A percentile compares a stretch with the other conserved stretches of the same genome.
phyloP scores from a whole-genome alignment of 2,113 vertebrate species.

The Catharus minimus region DNA sequence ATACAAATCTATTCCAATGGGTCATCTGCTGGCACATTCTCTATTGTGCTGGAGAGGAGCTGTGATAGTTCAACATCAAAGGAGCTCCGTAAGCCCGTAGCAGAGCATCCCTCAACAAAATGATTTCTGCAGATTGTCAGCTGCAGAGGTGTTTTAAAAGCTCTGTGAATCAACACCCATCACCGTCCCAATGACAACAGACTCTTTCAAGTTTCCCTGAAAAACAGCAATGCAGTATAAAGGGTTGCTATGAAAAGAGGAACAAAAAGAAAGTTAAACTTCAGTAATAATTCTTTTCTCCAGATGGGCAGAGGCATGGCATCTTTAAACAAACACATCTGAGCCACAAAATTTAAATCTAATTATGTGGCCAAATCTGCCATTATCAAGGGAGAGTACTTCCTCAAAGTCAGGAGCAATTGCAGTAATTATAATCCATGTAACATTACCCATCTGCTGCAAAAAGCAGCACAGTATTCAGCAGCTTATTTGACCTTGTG shows the following conservation, averaged over 20 bases:
- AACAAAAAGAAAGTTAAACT: neutral
- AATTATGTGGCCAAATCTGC: neutral
- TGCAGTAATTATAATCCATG: slow-evolving; percentile 27
- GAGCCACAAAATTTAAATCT: neutral
- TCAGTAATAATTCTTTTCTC: neutral
- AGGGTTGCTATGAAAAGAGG: neutral
- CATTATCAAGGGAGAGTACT: neutral
- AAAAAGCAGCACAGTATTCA: neutral
- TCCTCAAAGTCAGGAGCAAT: slow-evolving; percentile 31
- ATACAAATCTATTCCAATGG: neutral
- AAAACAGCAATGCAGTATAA: neutral
- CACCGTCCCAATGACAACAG: neutral
- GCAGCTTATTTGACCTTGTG: slow-evolving; percentile 32
- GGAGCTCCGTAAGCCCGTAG: neutral
- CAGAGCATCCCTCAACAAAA: neutral
- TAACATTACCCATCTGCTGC: slow-evolving; percentile 39
- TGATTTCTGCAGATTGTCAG: neutral
- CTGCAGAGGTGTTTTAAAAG: slow-evolving; percentile 1
- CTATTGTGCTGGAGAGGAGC: neutral
- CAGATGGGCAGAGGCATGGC: neutral
- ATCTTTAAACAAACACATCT: neutral
- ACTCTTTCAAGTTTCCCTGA: neutral
- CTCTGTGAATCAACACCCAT: neutral
- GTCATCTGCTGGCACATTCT: neutral
- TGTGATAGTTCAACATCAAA: neutral